Evolutionary conservation across 2,113 vertebrate species (phyloP).

Genomic region (Proteles cristata): DNA sequence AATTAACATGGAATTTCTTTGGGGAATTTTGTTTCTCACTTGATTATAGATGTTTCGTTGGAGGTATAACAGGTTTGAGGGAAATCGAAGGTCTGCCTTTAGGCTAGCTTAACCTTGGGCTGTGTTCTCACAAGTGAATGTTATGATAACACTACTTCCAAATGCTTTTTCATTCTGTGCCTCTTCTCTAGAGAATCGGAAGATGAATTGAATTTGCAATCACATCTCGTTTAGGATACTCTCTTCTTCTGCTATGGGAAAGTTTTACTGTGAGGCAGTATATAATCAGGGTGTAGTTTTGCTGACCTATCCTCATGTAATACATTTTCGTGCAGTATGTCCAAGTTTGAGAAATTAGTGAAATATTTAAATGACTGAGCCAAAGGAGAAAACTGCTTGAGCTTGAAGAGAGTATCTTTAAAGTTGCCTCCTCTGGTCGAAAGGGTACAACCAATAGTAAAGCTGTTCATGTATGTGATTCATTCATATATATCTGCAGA

Average conservation of each 20-base stretch:
- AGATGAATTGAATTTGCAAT: not conserved
- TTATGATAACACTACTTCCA: not conserved
- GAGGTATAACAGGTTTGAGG: not conserved
- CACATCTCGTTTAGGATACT: not conserved
- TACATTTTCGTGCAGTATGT: not conserved
- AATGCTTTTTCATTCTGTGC: not conserved
- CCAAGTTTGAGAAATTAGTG: slow-evolving; percentile 28
- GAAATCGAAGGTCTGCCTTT: not conserved
- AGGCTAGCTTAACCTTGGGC: not conserved
- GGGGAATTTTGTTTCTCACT: not conserved
- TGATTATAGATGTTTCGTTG: not conserved
- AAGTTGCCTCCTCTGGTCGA: not conserved
- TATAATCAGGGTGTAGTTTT: not conserved
- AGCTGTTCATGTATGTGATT: not conserved
- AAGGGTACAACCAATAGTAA: not conserved
- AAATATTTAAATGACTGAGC: slow-evolving; percentile 30
- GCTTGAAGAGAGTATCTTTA: slow-evolving; percentile 34
- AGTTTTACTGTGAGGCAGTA: not conserved
- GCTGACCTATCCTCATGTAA: not conserved
- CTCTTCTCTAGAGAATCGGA: not conserved
- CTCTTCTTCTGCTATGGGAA: not conserved
- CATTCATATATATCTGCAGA: not conserved
- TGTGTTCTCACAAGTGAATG: not conserved
- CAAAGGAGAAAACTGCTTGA: not conserved
- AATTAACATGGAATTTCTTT: not conserved